Evolutionary conservation across 2,888 invertebrate genomes (phyloP).

Genomic region (Phyllotreta cruciferae): DNA sequence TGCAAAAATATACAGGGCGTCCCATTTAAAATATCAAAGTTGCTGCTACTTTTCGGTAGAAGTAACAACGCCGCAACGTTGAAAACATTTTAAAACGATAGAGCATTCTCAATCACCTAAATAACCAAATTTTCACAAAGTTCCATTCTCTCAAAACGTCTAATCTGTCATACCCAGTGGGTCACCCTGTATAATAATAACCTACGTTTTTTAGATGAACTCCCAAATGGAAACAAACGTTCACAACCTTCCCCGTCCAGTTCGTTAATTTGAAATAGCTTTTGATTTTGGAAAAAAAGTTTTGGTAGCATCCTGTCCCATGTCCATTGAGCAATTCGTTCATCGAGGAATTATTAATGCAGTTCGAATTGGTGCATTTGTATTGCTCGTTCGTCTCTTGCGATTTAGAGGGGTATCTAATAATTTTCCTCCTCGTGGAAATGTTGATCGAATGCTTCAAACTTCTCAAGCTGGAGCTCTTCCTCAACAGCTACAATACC

Average conservation of each 20-base stretch:
- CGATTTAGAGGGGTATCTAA: not conserved
- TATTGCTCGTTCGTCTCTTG: constrained; percentile 17
- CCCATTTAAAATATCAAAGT: too few species aligned
- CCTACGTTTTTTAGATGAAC: constrained; percentile 7
- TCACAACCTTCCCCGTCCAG: constrained; percentile 1
- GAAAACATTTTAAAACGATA: too few species aligned
- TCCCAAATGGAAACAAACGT: constrained; percentile 3
- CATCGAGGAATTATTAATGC: not conserved
- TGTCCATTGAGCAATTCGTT: not conserved
- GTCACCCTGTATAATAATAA: too few species aligned
- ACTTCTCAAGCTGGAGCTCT: constrained; percentile 35
- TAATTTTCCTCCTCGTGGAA: constrained; percentile 24
- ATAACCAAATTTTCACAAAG: too few species aligned
- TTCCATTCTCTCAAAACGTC: too few species aligned
- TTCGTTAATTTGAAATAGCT: constrained; percentile 2
- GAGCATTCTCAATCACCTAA: too few species aligned
- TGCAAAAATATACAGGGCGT: too few species aligned
- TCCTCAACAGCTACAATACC: constrained; percentile 34
- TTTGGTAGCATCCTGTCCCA: not conserved
- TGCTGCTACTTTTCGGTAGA: too few species aligned
- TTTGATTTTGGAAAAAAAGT: not conserved
- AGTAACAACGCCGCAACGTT: too few species aligned
- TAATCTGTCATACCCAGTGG: too few species aligned
- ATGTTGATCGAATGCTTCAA: constrained; percentile 31
- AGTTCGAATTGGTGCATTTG: not conserved